Base-by-base conservation (phyloP, 2,888 invertebrate species). In the Drosophila macrospina region DNA sequence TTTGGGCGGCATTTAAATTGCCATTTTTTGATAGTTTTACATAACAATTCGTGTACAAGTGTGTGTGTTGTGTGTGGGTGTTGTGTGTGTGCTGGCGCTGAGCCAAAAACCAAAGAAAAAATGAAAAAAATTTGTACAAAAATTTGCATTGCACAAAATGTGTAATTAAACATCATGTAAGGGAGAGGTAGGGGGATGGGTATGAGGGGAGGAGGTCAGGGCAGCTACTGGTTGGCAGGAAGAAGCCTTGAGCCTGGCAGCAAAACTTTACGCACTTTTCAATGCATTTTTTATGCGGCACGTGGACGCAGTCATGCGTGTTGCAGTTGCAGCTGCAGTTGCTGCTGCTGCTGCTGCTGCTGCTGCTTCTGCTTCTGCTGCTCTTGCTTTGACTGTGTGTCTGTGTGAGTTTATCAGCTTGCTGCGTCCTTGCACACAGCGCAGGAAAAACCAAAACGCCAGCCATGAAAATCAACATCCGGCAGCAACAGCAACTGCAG, bases 391-490 rank as follows among this genome's bases (percentile, higher is more conserved):
- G n/a, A n/a, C n/a, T n/a, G 20, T 60, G 24, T 60, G 36, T 60
- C 56, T 76, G 67, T 52, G 69, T 69, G 61, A 65, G 86, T 83
- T 82, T 86, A 82, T 83, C 82, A 80, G 86, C 54, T 78, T 73
- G 69, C 78, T 71, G 79, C 63, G 70, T 86, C 83, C 83, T 82
- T 69, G 71, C 71, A 56, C 60, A 52, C 59, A 50, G 32, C 37
- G 60, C 63, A 60, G 64, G 36, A 37, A 65, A 65, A 55, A 70
- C 44, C 62, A 52, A 57, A 71, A 75, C 69, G 61, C 51, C 60
- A 76, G 13, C 72, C 74, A 60, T 71, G 69, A 69, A 80, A 75
- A 83, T 75, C 86, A 86, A 84, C 84, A 84, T 86, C 84, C 84
- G 81, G 86, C 84, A 65, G 50, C 45, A 54, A 34, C 54, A 48